Evolutionary conservation across 2,797 vertebrate species (phyloP).

Genomic region (Galaxias olidus): DNA sequence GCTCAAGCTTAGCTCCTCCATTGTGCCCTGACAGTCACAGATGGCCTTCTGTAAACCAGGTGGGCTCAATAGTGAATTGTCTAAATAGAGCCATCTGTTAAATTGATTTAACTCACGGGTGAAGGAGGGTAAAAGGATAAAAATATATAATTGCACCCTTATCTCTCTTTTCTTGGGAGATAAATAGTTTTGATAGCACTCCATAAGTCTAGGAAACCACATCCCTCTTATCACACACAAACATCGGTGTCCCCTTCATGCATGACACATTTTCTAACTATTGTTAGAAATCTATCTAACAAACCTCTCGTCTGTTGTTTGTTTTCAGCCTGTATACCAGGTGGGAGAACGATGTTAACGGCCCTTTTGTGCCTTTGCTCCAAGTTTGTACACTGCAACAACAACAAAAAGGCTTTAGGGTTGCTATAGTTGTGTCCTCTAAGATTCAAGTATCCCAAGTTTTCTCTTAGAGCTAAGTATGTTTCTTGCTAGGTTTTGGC

Average conservation of each 20-base stretch:
- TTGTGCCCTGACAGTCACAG: not conserved
- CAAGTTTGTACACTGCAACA: no score
- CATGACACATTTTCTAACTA: no score
- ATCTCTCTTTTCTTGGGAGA: not conserved
- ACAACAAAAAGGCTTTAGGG: no score
- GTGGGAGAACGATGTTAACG: conserved; percentile 30
- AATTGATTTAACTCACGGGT: not conserved
- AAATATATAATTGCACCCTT: not conserved
- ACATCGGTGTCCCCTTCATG: not conserved
- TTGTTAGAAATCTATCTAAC: no score
- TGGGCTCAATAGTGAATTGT: no score
- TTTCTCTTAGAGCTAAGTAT: no score
- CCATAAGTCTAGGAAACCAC: not conserved
- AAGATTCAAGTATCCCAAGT: no score
- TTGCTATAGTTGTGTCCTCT: no score
- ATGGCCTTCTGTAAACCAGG: no score
- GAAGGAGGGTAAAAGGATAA: not conserved
- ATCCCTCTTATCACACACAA: not conserved
- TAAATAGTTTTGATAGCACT: not conserved
- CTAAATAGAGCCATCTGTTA: not conserved
- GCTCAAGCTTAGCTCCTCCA: not conserved
- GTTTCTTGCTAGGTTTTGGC: no score
- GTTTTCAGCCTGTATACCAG: conserved; percentile 9
- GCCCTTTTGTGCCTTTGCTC: conserved; percentile 29
- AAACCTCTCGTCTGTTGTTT: no score